A percentile compares a stretch with the other conserved stretches of the same genome.
These are phyloP conservation scores for Koerneria pararmatus DNA, from an alignment of 2,888 invertebrate genomes.

Conservation along the genomic window DNA sequence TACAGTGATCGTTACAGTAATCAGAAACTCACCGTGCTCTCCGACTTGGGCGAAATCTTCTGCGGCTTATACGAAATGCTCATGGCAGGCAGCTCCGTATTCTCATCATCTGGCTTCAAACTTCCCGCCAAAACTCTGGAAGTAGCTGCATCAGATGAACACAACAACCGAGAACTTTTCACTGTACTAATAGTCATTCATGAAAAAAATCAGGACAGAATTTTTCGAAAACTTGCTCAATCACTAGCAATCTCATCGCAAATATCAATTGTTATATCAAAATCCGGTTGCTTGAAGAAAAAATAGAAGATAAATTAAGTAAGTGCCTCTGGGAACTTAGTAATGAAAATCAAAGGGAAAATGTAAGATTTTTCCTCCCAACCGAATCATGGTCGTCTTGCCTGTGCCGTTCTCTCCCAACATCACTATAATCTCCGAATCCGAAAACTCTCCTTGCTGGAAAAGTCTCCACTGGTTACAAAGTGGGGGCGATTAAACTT, in stretches of 20 bases:
- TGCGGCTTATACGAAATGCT: conserved; percentile 99
- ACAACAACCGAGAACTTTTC: too few relatives aligned
- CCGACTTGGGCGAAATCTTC: conserved; percentile 96
- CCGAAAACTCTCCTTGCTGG: conserved; percentile 85
- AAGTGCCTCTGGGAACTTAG: too few relatives aligned
- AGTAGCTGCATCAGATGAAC: too few relatives aligned
- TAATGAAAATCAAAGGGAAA: conserved; percentile 10
- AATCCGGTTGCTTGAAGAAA: too few relatives aligned
- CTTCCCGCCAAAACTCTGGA: conserved; percentile 89
- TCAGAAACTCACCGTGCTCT: conserved; percentile 68
- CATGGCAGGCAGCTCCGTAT: conserved; percentile 72
- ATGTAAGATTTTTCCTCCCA: neutral
- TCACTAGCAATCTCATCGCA: too few relatives aligned
- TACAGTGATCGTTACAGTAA: neutral
- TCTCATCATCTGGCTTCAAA: conserved; percentile 79
- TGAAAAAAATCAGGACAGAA: too few relatives aligned
- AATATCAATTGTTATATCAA: too few relatives aligned
- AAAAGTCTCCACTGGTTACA: too few relatives aligned
- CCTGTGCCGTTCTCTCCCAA: conserved; percentile 96
- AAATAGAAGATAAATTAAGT: too few relatives aligned
- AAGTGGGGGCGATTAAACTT: too few relatives aligned
- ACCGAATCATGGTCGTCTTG: conserved; percentile 89
- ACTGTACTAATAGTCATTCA: too few relatives aligned
- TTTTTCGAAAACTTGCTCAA: too few relatives aligned
- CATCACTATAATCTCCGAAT: conserved; percentile 96